Evolutionary conservation across 1,140 invertebrate species (phyloP).

Genomic region (Littorina saxatilis): DNA sequence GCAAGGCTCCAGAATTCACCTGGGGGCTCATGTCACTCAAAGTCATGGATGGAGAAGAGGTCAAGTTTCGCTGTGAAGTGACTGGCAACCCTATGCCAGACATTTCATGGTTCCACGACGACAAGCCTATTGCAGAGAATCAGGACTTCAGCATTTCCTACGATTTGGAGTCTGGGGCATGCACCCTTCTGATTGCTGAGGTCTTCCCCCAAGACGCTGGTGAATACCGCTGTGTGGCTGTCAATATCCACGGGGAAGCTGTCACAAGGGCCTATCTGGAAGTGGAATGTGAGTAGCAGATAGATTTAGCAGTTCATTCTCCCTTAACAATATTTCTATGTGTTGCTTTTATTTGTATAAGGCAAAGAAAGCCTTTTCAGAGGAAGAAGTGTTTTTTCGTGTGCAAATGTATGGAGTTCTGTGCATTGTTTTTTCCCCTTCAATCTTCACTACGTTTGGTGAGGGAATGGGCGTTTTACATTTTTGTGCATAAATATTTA

Average conservation of each 20-base stretch:
- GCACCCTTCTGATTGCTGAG: constrained; percentile 70
- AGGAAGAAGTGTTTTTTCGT: no score
- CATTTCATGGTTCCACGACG: constrained; percentile 81
- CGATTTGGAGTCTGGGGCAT: constrained; percentile 64
- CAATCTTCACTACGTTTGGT: no score
- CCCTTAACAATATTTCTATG: background rate
- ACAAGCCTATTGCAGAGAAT: constrained; percentile 82
- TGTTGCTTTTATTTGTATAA: background rate
- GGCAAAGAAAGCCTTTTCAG: no score
- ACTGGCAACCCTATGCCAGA: constrained; percentile 65
- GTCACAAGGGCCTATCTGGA: constrained; percentile 84
- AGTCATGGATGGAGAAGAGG: constrained; percentile 95
- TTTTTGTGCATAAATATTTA: no score
- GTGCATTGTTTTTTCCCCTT: no score
- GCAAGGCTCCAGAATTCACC: constrained; percentile 85
- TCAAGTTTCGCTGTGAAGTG: constrained; percentile 80
- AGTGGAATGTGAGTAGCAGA: constrained; percentile 81
- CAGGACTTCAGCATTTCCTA: constrained; percentile 71
- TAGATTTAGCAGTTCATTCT: no score
- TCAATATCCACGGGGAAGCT: constrained; percentile 92
- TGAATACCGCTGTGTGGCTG: constrained; percentile 93
- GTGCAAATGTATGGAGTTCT: no score
- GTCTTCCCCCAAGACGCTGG: constrained; percentile 95
- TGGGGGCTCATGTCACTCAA: constrained; percentile 83
- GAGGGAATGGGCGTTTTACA: no score